These are phyloP conservation scores for Lobophora halterata DNA, from an alignment of 2,888 invertebrate species.

Conservation along the genomic window DNA sequence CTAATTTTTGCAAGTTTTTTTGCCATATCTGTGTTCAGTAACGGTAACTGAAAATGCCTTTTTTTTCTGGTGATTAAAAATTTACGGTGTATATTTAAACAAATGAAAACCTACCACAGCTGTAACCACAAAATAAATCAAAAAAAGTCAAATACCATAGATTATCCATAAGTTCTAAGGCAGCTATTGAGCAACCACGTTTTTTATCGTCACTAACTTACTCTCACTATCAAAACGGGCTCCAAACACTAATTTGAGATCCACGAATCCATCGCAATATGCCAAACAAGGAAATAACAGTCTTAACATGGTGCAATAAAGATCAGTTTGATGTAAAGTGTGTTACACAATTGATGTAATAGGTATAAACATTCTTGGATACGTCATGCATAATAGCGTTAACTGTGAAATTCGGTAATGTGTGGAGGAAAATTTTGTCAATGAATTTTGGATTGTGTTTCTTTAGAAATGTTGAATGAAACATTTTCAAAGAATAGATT, in stretches of 20 bases:
- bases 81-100: too few species aligned
- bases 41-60: too few species aligned
- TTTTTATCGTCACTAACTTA: slow-evolving; percentile 34
- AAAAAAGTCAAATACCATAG: slow-evolving; percentile 1
- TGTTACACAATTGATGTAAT: slow-evolving; percentile 14
- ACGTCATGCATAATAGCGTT: slow-evolving; percentile 6
- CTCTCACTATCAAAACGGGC: slow-evolving; percentile 41
- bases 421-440: too few species aligned
- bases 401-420: background rate
- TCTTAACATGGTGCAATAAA: background rate
- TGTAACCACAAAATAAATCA: too few species aligned
- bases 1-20: too few species aligned
- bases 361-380: slow-evolving; percentile 9
- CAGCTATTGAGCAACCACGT: slow-evolving; percentile 8
- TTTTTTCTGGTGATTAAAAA: too few species aligned
- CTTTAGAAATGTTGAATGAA: too few species aligned
- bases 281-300: slow-evolving; percentile 2
- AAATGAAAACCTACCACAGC: too few species aligned
- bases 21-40: too few species aligned
- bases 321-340: background rate
- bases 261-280: slow-evolving; percentile 8
- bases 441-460: too few species aligned
- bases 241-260: slow-evolving; percentile 28
- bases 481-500: too few species aligned
- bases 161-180: slow-evolving; percentile 4